These are phyloP conservation scores for Siderastrea radians DNA, from an alignment of 92 coral and sea anemone genomes.

Conservation along the genomic window DNA sequence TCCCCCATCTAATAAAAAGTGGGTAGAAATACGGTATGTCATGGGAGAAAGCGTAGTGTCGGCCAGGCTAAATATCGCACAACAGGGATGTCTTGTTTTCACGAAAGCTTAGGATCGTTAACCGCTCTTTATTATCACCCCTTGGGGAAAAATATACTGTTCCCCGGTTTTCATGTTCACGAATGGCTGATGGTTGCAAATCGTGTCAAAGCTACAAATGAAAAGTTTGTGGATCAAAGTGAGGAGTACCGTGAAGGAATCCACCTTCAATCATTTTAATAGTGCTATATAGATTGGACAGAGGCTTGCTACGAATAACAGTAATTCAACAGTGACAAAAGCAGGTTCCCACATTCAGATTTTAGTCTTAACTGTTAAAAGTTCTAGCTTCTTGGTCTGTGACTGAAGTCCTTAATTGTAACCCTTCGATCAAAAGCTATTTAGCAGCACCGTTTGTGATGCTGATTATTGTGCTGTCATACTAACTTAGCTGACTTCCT, in stretches of 20 bases:
- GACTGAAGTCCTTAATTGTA: too few relatives aligned
- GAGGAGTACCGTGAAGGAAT: background rate
- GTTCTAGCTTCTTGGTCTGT: too few relatives aligned
- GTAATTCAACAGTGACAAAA: too few relatives aligned
- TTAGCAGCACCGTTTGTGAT: too few relatives aligned
- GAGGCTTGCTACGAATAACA: too few relatives aligned
- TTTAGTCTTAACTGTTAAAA: too few relatives aligned
- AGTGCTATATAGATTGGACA: conserved; percentile 9
- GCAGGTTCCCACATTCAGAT: too few relatives aligned
- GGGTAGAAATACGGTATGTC: conserved; percentile 12
- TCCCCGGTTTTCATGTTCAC: conserved; percentile 30
- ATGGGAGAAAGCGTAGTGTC: conserved; percentile 11
- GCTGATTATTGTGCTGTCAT: too few relatives aligned
- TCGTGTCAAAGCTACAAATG: conserved; percentile 12
- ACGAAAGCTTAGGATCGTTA: conserved; percentile 7
- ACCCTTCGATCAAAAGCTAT: too few relatives aligned
- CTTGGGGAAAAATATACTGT: background rate
- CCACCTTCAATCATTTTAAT: background rate
- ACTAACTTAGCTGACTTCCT: too few relatives aligned
- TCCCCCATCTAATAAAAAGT: background rate
- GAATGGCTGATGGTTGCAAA: conserved; percentile 15
- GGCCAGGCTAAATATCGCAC: background rate
- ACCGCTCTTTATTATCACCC: conserved; percentile 23
- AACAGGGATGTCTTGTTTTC: conserved; percentile 15
- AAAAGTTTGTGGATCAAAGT: background rate